These are phyloP conservation scores for Metallyticus violacea DNA, from an alignment of 2,888 invertebrate genomes.

Conservation along the genomic window DNA sequence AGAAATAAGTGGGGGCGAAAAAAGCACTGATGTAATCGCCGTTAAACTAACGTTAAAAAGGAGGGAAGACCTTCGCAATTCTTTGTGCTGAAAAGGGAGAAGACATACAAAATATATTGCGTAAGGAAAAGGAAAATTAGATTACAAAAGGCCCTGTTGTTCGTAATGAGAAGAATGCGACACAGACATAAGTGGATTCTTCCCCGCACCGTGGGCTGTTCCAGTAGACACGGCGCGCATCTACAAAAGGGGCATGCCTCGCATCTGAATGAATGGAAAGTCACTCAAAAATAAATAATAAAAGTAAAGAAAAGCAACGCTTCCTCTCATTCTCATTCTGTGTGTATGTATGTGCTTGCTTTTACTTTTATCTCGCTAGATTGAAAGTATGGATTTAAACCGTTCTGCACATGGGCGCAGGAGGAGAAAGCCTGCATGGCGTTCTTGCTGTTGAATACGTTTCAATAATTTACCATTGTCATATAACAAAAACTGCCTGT, in stretches of 20 bases:
- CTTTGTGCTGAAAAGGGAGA: neutral
- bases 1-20: neutral
- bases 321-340: neutral
- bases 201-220: no score
- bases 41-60: neutral
- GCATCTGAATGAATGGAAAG: conserved; percentile 16
- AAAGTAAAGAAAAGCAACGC: neutral
- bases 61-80: no score
- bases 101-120: neutral
- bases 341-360: neutral
- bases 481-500: no score
- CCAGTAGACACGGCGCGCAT: no score
- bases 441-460: no score
- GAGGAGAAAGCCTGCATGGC: neutral
- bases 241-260: conserved; percentile 11
- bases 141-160: conserved; percentile 8
- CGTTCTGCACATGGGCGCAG: neutral
- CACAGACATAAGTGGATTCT: conserved; percentile 14
- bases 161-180: conserved; percentile 15
- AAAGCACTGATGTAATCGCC: neutral
- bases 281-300: neutral
- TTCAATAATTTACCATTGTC: no score
- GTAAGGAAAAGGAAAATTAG: neutral
- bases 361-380: neutral
- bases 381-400: neutral